These are phyloP conservation scores for Disparrhopalites patrizii DNA, from an alignment of 2,888 invertebrate genomes.

Conservation along the genomic window DNA sequence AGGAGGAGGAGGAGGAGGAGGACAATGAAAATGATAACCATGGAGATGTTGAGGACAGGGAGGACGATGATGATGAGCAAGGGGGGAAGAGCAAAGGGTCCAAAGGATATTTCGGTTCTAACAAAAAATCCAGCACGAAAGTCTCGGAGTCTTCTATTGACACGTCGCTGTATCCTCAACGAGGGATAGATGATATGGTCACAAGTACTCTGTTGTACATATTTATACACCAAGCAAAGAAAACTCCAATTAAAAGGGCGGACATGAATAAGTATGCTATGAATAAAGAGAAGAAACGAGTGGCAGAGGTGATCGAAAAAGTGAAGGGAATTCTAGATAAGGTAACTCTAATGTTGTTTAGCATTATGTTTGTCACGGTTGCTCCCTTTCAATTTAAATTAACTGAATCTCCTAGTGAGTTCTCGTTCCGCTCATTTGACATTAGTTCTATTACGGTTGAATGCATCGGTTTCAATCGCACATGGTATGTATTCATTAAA, in stretches of 20 bases:
- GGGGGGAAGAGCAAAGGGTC: background rate
- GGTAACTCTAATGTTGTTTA: background rate
- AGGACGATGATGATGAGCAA: background rate
- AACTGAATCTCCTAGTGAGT: background rate
- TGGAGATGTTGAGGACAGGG: background rate
- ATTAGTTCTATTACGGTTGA: background rate
- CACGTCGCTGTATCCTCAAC: too few relatives aligned
- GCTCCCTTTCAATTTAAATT: background rate
- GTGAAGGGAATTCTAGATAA: constrained; percentile 31
- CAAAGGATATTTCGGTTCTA: background rate
- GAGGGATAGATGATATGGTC: constrained; percentile 44
- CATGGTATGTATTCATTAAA: too few relatives aligned
- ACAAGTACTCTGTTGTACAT: constrained; percentile 39
- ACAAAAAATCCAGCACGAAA: background rate
- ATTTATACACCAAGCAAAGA: constrained; percentile 40
- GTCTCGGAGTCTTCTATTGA: background rate
- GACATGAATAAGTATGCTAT: constrained; percentile 43
- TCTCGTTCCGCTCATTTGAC: background rate
- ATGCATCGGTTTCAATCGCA: background rate
- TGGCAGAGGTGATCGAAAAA: constrained; percentile 34
- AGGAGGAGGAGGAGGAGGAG: background rate
- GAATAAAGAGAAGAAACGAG: constrained; percentile 39
- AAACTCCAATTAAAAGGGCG: constrained; percentile 37
- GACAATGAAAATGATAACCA: background rate
- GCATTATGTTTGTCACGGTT: background rate